Percentiles rank a stretch among this genome's conserved stretches.
Evolutionary conservation across 1,140 invertebrate species (phyloP).

Genomic region (Homalodisca vitripennis): DNA sequence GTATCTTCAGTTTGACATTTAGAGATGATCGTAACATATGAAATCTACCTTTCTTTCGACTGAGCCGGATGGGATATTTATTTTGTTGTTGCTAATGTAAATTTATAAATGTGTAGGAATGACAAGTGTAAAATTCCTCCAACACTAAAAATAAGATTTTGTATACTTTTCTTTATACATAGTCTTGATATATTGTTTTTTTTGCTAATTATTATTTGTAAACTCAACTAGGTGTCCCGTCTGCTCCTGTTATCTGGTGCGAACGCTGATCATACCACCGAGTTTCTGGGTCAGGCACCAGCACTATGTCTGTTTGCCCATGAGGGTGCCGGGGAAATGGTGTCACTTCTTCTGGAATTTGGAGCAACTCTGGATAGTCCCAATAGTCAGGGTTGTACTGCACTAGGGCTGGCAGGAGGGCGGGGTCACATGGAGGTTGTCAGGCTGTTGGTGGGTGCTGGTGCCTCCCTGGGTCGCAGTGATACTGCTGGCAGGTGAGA

Average conservation of each 20-base stretch:
- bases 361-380: constrained; percentile 86
- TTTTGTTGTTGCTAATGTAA: too few relatives aligned
- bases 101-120: too few relatives aligned
- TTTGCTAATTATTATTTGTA: too few relatives aligned
- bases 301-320: constrained; percentile 85
- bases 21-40: too few relatives aligned
- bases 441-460: constrained; percentile 65
- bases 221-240: constrained; percentile 87
- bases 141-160: too few relatives aligned
- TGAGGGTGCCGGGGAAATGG: constrained; percentile 85
- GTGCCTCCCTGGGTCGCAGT: constrained; percentile 71
- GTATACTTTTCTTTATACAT: too few relatives aligned
- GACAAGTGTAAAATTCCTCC: too few relatives aligned
- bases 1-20: too few relatives aligned
- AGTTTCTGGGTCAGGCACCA: constrained; percentile 79
- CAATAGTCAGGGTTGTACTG: constrained; percentile 84
- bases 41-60: too few relatives aligned
- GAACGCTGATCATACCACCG: constrained; percentile 78
- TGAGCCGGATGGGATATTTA: too few relatives aligned
- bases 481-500: constrained; percentile 74
- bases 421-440: constrained; percentile 79
- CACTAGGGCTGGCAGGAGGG: constrained; percentile 74
- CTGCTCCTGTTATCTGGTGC: constrained; percentile 88
- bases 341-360: constrained; percentile 85
- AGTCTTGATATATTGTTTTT: too few relatives aligned